Evolutionary conservation across 2,113 vertebrate genomes (phyloP).

Genomic region (pig (Sus scrofa)): T2T-Sscrofa CM000817.6:32039001-32039500

Average conservation of each 20-base stretch:
- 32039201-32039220: too few relatives aligned
- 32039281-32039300: fast-evolving
- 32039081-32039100: background rate
- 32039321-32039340: too few relatives aligned
- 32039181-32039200: fast-evolving
- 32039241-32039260: fast-evolving
- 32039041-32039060: background rate
- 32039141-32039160: fast-evolving
- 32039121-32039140: background rate
- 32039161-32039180: fast-evolving
- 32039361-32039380: background rate
- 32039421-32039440: background rate
- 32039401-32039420: background rate
- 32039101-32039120: background rate
- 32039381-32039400: fast-evolving
- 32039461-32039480: fast-evolving
- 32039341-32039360: background rate
- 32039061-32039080: too few relatives aligned
- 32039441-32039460: fast-evolving
- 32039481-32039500: background rate
- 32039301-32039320: background rate
- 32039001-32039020: background rate
- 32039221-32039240: fast-evolving
- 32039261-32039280: background rate
- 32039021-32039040: background rate